Conservation (phyloP, 2,797 vertebrate genomes). For the Labroides dimidiatus region DNA sequence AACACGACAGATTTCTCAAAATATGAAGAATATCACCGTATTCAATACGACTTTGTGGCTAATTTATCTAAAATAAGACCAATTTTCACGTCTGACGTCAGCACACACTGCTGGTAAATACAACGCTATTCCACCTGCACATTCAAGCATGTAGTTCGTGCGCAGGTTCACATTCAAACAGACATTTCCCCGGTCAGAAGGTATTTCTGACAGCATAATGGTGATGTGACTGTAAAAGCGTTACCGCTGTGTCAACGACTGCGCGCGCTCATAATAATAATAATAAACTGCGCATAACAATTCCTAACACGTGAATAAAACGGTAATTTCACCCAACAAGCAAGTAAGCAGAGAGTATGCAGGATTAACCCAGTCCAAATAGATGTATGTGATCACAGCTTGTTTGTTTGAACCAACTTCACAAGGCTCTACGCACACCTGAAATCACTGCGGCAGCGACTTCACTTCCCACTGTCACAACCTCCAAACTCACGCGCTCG, state of each 20-base stretch:
- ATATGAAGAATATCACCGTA: rapidly evolving
- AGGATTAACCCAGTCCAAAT: not conserved
- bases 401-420: constrained; percentile 48
- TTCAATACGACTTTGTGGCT: not conserved
- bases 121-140: constrained; percentile 11
- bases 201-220: not conserved
- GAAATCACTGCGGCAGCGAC: constrained; percentile 74
- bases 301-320: not conserved
- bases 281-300: constrained; percentile 26
- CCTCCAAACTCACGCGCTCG: constrained; percentile 37
- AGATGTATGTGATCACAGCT: not conserved
- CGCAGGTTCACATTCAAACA: not conserved
- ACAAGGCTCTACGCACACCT: constrained; percentile 52
- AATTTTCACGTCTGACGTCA: not conserved
- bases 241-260: not conserved
- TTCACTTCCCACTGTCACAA: constrained; percentile 40
- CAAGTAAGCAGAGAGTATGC: rapidly evolving
- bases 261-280: constrained; percentile 26
- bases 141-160: not conserved
- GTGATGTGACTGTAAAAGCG: constrained; percentile 7
- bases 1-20: too few relatives aligned
- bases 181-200: not conserved
- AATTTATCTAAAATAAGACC: not conserved
- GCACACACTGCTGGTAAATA: not conserved
- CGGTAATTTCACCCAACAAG: not conserved